These are phyloP conservation scores for Lipotes vexillifer DNA, from an alignment of 2,113 vertebrate genomes.

Conservation along the genomic window DNA sequence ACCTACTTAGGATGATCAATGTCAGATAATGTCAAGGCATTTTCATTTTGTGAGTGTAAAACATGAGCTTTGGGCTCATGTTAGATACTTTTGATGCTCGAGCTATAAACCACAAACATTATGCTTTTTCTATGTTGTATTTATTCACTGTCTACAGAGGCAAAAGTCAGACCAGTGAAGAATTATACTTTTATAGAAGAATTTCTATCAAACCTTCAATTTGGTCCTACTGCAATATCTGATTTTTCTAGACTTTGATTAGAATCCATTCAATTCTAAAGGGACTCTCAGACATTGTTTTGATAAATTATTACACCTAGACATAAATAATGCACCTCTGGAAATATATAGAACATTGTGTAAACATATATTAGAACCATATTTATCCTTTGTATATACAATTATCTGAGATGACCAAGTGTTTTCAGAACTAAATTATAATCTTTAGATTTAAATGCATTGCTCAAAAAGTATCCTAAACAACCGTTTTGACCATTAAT, in stretches of 20 bases:
- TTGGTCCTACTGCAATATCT: constrained; percentile 36
- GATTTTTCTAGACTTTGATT: constrained; percentile 73
- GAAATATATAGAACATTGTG: constrained; percentile 1
- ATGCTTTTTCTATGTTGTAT: constrained; percentile 39
- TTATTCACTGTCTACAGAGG: constrained; percentile 50
- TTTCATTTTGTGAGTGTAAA: constrained; percentile 16
- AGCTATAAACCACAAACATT: constrained; percentile 31
- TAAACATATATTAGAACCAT: constrained; percentile 53
- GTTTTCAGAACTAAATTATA: constrained; percentile 37
- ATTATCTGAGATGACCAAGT: constrained; percentile 59
- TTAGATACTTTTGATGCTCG: not conserved
- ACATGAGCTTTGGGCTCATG: not conserved
- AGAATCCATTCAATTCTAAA: constrained; percentile 66
- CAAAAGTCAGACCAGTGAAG: constrained; percentile 36
- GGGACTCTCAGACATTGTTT: constrained; percentile 59
- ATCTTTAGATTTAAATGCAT: constrained; percentile 49
- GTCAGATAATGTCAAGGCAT: constrained; percentile 4
- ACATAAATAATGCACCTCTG: constrained; percentile 67
- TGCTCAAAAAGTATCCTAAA: constrained; percentile 30
- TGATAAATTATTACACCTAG: constrained; percentile 49
- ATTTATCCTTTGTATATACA: constrained; percentile 62
- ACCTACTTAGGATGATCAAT: not conserved
- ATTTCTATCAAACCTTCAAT: constrained; percentile 59
- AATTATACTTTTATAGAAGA: constrained; percentile 59
- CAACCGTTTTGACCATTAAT: not conserved